phyloP scores from a whole-genome alignment of 2,888 invertebrate genomes.

The Lycaena phlaeas region DNA sequence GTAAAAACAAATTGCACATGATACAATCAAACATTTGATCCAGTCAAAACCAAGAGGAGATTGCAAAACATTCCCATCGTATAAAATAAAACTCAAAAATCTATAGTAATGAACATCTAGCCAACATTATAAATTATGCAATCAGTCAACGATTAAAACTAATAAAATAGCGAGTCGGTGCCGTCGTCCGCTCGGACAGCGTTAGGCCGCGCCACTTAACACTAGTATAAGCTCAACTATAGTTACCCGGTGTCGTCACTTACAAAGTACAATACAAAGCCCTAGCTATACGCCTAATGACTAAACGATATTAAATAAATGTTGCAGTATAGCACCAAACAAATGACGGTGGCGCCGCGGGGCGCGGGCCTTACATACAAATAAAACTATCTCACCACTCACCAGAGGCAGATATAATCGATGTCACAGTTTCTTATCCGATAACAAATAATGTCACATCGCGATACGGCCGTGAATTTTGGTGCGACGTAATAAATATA shows the following conservation, averaged over 20 bases:
- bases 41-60: constrained; percentile 48
- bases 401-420: constrained; percentile 19
- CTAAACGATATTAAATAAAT: constrained; percentile 26
- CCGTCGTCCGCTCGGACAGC: constrained; percentile 9
- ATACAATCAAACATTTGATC: constrained; percentile 64
- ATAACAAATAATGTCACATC: not conserved
- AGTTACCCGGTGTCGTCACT: constrained; percentile 19
- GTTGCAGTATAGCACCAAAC: constrained; percentile 53
- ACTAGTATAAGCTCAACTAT: constrained; percentile 26
- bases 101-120: constrained; percentile 38
- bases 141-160: constrained; percentile 47
- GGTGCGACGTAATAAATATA: not conserved
- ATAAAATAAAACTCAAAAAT: constrained; percentile 40
- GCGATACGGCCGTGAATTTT: not conserved
- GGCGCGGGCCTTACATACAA: constrained; percentile 9
- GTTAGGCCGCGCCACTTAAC: constrained; percentile 21
- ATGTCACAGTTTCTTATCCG: constrained; percentile 16
- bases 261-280: not conserved
- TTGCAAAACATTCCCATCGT: constrained; percentile 29
- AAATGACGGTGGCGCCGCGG: constrained; percentile 35
- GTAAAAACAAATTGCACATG: constrained; percentile 47
- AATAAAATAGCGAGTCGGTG: constrained; percentile 12
- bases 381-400: constrained; percentile 12
- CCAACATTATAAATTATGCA: constrained; percentile 55
- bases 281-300: constrained; percentile 15